Evolutionary conservation across 2,888 invertebrate genomes (phyloP).

Genomic region (Perithous albicinctus): DNA sequence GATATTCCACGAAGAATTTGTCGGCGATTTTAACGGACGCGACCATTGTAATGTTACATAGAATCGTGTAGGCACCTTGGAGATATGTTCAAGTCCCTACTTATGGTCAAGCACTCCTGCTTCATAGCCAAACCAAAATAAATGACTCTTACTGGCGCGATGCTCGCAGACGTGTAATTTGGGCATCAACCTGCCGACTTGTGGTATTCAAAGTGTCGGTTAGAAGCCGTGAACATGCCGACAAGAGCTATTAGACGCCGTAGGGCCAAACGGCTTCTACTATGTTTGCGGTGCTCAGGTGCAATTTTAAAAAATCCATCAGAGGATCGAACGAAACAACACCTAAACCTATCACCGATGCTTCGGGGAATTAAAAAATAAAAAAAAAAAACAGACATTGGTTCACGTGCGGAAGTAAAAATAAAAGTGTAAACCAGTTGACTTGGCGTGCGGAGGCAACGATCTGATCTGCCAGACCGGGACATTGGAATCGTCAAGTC

Average conservation of each 20-base stretch:
- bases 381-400: neutral
- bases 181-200: constrained; percentile 43
- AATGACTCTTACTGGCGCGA: neutral
- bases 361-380: neutral
- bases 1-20: no score
- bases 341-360: neutral
- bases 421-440: constrained; percentile 8
- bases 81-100: neutral
- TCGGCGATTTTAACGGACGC: no score
- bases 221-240: constrained; percentile 49
- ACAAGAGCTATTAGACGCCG: constrained; percentile 38
- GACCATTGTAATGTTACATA: neutral
- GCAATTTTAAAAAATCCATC: neutral
- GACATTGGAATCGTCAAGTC: constrained; percentile 25
- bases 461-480: constrained; percentile 30
- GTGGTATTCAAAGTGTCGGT: constrained; percentile 60
- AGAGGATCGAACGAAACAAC: neutral
- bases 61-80: neutral
- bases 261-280: constrained; percentile 25
- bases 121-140: neutral
- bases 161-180: constrained; percentile 67
- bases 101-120: neutral
- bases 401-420: constrained; percentile 16
- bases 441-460: constrained; percentile 36
- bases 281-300: constrained; percentile 17